Conservation (phyloP, 2,113 vertebrate species). For the Gopherus evgoodei region DNA sequence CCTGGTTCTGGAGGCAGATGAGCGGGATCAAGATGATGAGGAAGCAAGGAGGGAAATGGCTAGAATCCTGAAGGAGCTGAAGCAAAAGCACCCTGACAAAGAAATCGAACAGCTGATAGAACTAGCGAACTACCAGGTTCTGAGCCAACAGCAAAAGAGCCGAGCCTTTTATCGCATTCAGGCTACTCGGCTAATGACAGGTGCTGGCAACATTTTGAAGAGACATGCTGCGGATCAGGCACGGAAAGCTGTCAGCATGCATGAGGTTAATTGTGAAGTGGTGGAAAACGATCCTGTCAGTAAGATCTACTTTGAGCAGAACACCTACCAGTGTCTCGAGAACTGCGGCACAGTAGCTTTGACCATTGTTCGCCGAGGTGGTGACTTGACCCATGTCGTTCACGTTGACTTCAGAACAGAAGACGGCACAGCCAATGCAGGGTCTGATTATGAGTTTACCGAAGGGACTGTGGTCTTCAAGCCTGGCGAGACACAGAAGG, state of each 20-base stretch:
- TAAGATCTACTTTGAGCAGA: constrained; percentile 91
- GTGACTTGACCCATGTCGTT: constrained; percentile 86
- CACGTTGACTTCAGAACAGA: constrained; percentile 92
- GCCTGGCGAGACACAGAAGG: constrained; percentile 92
- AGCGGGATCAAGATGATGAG: constrained; percentile 91
- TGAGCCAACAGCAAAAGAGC: constrained; percentile 95
- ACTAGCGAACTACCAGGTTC: constrained; percentile 92
- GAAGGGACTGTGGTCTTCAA: constrained; percentile 91
- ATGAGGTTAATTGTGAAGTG: constrained; percentile 86
- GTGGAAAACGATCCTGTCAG: constrained; percentile 83
- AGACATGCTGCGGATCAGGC: constrained; percentile 93
- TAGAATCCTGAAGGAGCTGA: constrained; percentile 92
- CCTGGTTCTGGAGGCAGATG: constrained; percentile 83
- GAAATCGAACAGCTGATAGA: constrained; percentile 93
- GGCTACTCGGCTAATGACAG: constrained; percentile 93
- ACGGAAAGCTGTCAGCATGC: constrained; percentile 88
- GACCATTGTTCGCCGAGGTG: constrained; percentile 88
- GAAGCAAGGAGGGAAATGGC: constrained; percentile 91
- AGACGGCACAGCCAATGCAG: constrained; percentile 93
- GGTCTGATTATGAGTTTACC: constrained; percentile 92
- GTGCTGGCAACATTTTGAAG: constrained; percentile 92
- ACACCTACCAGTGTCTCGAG: constrained; percentile 93
- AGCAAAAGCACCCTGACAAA: constrained; percentile 94
- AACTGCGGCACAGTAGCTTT: constrained; percentile 93
- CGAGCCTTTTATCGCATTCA: constrained; percentile 96